Conservation (phyloP, 23 tunicate species). For the Trididemnum nubilum region DNA sequence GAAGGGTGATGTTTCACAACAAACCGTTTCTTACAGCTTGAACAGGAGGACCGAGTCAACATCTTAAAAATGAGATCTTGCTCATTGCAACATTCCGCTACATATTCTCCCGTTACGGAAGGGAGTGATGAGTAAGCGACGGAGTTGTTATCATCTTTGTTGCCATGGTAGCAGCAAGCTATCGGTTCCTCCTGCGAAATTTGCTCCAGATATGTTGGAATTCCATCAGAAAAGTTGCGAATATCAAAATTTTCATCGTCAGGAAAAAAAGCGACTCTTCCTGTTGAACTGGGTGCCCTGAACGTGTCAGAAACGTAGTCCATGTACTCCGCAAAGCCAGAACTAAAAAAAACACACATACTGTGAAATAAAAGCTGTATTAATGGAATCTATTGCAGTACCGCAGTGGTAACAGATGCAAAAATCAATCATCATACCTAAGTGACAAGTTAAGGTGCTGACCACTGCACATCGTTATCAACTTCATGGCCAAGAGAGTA, state of each 20-base stretch:
- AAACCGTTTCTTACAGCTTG: not conserved
- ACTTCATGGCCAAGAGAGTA: too few relatives aligned
- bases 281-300: not conserved
- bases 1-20: not conserved
- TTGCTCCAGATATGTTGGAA: not conserved
- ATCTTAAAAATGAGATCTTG: not conserved
- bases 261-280: not conserved
- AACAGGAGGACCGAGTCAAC: not conserved
- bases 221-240: not conserved
- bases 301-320: not conserved
- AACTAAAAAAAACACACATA: not conserved
- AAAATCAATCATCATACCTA: too few relatives aligned
- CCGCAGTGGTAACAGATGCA: too few relatives aligned
- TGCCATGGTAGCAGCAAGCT: not conserved
- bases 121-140: not conserved
- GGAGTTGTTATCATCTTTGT: not conserved
- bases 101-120: not conserved
- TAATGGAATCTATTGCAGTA: too few relatives aligned
- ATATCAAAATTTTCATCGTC: not conserved
- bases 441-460: too few relatives aligned
- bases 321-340: not conserved
- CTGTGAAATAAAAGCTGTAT: too few relatives aligned
- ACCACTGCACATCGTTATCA: too few relatives aligned
- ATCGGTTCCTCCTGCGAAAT: not conserved
- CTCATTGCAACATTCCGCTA: not conserved